Evolutionary conservation across 2,113 vertebrate species (phyloP), one percentile per base, ranked within the genome.

Genomic region (Pomatostomus ruficeps): DNA sequence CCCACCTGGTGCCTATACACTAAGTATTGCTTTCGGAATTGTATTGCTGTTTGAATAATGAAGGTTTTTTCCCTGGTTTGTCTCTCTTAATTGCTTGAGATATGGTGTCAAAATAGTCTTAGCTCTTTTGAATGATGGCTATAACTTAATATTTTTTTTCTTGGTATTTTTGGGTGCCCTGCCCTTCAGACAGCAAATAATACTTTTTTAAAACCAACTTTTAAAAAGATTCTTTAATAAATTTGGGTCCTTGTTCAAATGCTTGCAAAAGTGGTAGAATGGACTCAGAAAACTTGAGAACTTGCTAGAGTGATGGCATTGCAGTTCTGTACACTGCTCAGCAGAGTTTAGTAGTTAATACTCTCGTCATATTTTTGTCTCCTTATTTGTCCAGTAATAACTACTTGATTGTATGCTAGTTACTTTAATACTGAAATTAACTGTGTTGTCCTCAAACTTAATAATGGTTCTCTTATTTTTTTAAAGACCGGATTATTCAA

Each of bases 401-500:
- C 14, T 59, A 24, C 7, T 16, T 75, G 25, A n/a, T 46, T 67
- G 2, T 35, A 1, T 71, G 43, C 71, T 70, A 22, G 9, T 4
- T 45, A 18, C 12, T 33, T 58, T 16, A 63, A 57, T 72, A 33
- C 2, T 61, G 36, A 33, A 59, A 0, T 51, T 20, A 22, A 7
- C 11, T 76, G 10, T 31, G 16, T 43, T 70, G 17, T 7, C 73
- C 12, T 83, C 26, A 42, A 28, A 62, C 33, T 25, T 85, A 63
- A 88, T 11, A 20, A 2, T 42, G 55, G 4, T 63, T 85, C 20
- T 89, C 48, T 59, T 18, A 14, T n/a, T 5, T 89, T 68, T 66
- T 83, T 66, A 54, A 93, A 99, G 99, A 91, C 98, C 98, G 0
- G 99, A 99, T 92, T 99, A 98, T 95, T 99, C 99, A 1, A 98